Base-by-base conservation (phyloP, 2,888 invertebrate species). In the Coelopa pilipes region DNA sequence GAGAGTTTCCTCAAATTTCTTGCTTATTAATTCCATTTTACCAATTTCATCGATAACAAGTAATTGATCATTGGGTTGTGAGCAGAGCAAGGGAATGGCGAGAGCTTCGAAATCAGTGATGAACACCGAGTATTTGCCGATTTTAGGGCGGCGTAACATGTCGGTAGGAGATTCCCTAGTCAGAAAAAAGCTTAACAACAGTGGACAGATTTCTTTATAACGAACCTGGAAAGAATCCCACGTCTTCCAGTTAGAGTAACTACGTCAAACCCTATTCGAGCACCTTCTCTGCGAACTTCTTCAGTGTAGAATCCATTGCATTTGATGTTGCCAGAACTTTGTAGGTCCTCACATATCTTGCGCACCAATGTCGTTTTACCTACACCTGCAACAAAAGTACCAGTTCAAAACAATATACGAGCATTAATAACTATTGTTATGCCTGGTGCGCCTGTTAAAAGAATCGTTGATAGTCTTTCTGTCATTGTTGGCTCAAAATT, bases 281-380 rank as follows among this genome's bases (percentile, higher is more conserved):
- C 86, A 5, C 15, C 63, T 21, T 81, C 79, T 72, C 81, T 78
- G 59, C 91, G 85, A 0, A 91, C 82, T 86, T 93, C 93, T 82
- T 92, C 91, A 0, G 93, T 93, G 78, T 90, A 91, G 85, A 93
- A 93, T 1, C 93, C 93, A 71, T 83, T 79, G 10, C 87, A 79
- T 1, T 80, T 78, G 17, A 86, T 74, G 7, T 68, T 68, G 15
- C 70, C 65, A 15, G 49, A 62, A 17, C 59, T 63, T 53, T 84
- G 78, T 59, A 85, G 80, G 2, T 84, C 80, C 50, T 83, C 79
- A 34, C 90, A 80, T 34, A 85, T 78, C n/a, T 85, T 81, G 76
- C 89, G 89, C 0, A 92, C 87, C 60, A 92, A 79, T 0, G 92
- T 92, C 2, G 93, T 93, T 84, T 93, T 93, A 0, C 93, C 93